phyloP scores from a whole-genome alignment of 1,140 invertebrate genomes.

The Heterodera carotae region DNA sequence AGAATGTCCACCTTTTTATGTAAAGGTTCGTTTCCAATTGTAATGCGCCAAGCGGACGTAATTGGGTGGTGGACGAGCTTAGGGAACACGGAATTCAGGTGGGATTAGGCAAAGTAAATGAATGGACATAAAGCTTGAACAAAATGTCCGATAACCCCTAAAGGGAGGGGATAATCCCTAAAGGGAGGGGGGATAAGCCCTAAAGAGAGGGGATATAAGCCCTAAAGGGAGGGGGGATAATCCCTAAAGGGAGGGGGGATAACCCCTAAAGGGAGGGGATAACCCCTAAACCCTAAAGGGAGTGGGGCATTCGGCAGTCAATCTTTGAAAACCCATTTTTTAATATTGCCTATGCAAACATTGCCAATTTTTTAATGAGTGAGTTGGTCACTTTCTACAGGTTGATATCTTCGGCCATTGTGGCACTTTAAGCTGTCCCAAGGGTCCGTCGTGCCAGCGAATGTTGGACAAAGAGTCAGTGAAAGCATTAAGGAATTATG shows the following conservation, averaged over 20 bases:
- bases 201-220: too few species aligned
- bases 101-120: conserved; percentile 23
- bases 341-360: too few species aligned
- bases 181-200: too few species aligned
- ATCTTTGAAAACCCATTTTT: too few species aligned
- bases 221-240: too few species aligned
- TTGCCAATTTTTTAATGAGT: neutral
- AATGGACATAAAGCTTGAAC: too few species aligned
- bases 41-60: conserved; percentile 57
- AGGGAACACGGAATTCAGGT: neutral
- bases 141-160: too few species aligned
- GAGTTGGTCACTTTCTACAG: conserved; percentile 48
- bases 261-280: too few species aligned
- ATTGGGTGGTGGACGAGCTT: conserved; percentile 13
- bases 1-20: neutral
- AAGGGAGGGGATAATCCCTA: too few species aligned
- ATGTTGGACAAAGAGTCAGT: conserved; percentile 58
- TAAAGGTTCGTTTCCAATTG: conserved; percentile 44
- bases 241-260: too few species aligned
- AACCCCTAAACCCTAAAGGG: too few species aligned
- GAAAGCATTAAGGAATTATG: neutral
- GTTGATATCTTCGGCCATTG: conserved; percentile 60
- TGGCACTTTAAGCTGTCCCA: conserved; percentile 51
- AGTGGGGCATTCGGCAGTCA: too few species aligned
- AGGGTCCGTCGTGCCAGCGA: conserved; percentile 46